phyloP scores from a whole-genome alignment of 2,888 invertebrate species.

The Quadroppia sp. region DNA sequence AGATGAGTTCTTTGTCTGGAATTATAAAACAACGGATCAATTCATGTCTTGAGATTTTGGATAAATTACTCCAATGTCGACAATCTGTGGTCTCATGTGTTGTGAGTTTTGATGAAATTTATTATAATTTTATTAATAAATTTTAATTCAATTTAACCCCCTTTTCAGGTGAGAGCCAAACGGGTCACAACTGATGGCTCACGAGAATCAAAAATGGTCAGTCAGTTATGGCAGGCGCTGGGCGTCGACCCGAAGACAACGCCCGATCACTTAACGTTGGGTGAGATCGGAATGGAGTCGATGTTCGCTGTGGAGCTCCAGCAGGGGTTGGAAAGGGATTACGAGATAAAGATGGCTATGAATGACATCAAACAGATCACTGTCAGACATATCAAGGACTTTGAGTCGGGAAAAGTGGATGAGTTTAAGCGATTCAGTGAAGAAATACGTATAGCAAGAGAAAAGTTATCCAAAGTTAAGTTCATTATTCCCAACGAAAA shows the following conservation, averaged over 20 bases:
- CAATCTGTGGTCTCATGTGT: conserved; percentile 70
- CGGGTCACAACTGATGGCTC: too few relatives aligned
- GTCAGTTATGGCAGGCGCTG: conserved; percentile 29
- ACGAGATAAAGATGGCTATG: conserved; percentile 81
- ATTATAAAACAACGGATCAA: conserved; percentile 90
- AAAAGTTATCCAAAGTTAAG: conserved; percentile 51
- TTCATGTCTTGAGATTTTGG: conserved; percentile 82
- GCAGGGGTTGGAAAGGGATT: conserved; percentile 86
- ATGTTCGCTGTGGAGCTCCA: conserved; percentile 99
- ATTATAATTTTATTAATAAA: neutral
- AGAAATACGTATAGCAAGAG: conserved; percentile 24
- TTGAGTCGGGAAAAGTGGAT: conserved; percentile 50
- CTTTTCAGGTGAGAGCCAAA: neutral
- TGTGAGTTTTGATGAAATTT: neutral
- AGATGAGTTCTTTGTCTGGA: conserved; percentile 87
- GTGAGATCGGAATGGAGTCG: conserved; percentile 96
- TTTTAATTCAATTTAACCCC: neutral
- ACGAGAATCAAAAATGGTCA: neutral
- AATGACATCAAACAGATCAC: conserved; percentile 84
- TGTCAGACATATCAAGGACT: conserved; percentile 66
- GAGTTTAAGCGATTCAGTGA: conserved; percentile 43
- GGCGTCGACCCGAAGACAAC: conserved; percentile 35
- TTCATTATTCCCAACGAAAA: conserved; percentile 68
- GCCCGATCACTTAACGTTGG: conserved; percentile 62
- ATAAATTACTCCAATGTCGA: conserved; percentile 80